Evolutionary conservation across 2,113 vertebrate species (phyloP), one percentile per base, ranked within the genome.

Genomic region (Salvelinus alpinus): DNA sequence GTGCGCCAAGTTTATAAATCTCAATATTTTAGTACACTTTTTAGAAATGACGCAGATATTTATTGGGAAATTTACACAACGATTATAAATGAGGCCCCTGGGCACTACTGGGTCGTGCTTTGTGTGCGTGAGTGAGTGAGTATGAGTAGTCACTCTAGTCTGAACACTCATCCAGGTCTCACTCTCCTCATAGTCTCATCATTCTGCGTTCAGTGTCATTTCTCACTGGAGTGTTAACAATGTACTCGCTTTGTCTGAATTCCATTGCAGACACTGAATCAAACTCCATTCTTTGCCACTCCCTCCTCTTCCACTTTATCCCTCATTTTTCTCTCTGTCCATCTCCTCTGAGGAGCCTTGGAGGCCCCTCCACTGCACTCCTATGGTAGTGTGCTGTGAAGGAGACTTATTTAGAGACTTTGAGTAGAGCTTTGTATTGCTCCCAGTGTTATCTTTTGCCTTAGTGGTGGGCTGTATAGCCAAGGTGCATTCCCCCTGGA

Each of bases 401-500:
- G 84, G 78, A 59, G 76, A 84, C 79, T 82, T 82, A 80, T 72
- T 78, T 51, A 31, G 68, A 78, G 78, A 44, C 77, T 85, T 89
- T 89, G 84, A 84, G 77, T 14, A 20, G 74, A 66, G 70, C 77
- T 84, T 64, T 66, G 62, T 64, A 14, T 38, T 29, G 64, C 70
- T 77, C 75, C 71, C 59, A 71, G 70, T 74, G 80, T 72, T 84
- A 5, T 83, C 8, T 11, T 9, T 22, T 64, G 22, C 24, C 60
- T 48, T 18, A 22, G 68, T 70, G 38, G 38, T 22, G 38, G 68
- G 20, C 8, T 80, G 20, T 81, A 34, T 77, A 38, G 78, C 31
- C 64, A 47, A 3, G 71, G 38, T 24, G 72, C 31, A 31, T 76
- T 85, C 82, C 81, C 82, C 7, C 34, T 1, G 59, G 82, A 84